phyloP scores from a whole-genome alignment of 2,113 vertebrate species.

The Scalopus aquaticus region DNA sequence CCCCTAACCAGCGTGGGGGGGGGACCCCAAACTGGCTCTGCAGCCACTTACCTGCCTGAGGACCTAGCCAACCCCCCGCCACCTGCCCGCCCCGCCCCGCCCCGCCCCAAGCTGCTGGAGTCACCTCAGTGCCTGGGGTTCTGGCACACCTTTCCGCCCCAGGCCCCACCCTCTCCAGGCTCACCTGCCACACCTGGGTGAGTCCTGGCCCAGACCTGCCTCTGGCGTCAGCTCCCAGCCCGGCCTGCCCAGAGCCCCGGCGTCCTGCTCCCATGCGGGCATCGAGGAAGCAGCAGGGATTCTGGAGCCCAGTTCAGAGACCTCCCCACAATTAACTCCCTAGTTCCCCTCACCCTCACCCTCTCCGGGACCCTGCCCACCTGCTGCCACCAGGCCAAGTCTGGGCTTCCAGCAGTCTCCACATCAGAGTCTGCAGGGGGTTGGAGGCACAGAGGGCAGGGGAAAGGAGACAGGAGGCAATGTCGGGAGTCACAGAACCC shows the following conservation, averaged over 20 bases:
- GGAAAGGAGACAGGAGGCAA: neutral
- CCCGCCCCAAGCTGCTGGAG: neutral
- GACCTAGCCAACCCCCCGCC: too few relatives aligned
- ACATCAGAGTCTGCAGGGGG: neutral
- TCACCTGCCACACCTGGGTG: neutral
- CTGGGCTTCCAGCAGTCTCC: neutral
- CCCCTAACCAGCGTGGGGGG: neutral
- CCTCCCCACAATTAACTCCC: neutral
- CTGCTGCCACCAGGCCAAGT: neutral
- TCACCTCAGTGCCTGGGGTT: neutral
- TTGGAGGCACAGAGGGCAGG: neutral
- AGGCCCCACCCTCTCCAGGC: neutral
- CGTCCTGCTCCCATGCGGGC: neutral
- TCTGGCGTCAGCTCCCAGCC: neutral
- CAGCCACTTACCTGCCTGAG: neutral
- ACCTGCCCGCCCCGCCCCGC: rapidly evolving
- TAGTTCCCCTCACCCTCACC: rapidly evolving
- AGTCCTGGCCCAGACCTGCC: neutral
- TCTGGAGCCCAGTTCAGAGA: neutral
- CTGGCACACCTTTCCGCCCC: too few relatives aligned
- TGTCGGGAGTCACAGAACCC: neutral
- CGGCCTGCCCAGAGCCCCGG: neutral
- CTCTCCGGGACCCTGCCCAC: neutral
- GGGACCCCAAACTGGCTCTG: neutral
- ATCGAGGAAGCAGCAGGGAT: neutral